These are phyloP conservation scores for Ianthella basta DNA, from an alignment of 37 sponge, comb jelly and placozoan species.

Conservation along the genomic window DNA sequence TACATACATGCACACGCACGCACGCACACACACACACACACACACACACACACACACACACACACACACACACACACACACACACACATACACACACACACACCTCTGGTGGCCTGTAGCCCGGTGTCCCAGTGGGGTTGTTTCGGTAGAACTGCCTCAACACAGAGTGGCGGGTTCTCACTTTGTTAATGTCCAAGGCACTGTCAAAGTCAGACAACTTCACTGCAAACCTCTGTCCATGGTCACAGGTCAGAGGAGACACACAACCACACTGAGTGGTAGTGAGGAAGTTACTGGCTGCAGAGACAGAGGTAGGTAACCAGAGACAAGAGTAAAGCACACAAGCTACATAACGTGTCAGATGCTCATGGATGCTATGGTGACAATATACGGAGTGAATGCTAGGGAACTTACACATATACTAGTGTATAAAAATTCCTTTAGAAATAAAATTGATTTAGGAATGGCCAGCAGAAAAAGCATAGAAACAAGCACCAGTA, in stretches of 20 bases:
- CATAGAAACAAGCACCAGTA: too few relatives aligned
- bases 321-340: too few relatives aligned
- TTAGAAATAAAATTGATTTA: too few relatives aligned
- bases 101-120: slow-evolving; percentile 21
- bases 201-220: slow-evolving; percentile 5
- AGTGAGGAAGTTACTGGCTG: slow-evolving; percentile 19
- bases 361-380: too few relatives aligned
- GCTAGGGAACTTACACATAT: too few relatives aligned
- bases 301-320: too few relatives aligned
- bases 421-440: too few relatives aligned
- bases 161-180: not conserved
- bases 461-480: too few relatives aligned
- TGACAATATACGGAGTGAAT: too few relatives aligned
- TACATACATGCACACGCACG: too few relatives aligned
- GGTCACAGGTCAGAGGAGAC: not conserved
- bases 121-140: slow-evolving; percentile 10
- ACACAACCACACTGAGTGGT: not conserved
- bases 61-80: not conserved
- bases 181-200: not conserved
- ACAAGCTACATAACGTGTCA: too few relatives aligned
- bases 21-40: too few relatives aligned
- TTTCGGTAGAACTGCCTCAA: not conserved
- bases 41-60: not conserved
- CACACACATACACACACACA: not conserved
- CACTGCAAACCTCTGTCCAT: slow-evolving; percentile 12